phyloP scores from a whole-genome alignment of 2,888 invertebrate species.

The Agrochola macilenta region DNA sequence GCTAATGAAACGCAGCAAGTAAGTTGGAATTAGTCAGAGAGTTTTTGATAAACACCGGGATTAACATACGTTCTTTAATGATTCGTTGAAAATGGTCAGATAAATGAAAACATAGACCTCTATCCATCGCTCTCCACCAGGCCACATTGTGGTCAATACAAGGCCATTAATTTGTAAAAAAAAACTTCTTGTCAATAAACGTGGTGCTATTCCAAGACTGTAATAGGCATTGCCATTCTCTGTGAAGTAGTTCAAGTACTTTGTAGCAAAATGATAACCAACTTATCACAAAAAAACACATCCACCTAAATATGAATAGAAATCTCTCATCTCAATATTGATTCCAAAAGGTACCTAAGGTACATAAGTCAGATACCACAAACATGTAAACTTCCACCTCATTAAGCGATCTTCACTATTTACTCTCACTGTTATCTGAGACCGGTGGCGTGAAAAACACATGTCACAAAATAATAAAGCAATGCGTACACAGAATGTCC shows the following conservation, averaged over 20 bases:
- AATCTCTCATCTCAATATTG: constrained; percentile 16
- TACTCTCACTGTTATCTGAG: constrained; percentile 58
- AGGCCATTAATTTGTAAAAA: background rate
- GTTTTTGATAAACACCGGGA: background rate
- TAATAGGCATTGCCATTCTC: no score
- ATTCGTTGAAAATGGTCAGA: background rate
- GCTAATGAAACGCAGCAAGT: background rate
- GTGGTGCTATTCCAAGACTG: background rate
- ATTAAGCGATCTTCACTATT: constrained; percentile 49
- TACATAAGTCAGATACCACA: constrained; percentile 19
- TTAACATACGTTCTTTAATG: background rate
- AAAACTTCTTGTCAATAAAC: background rate
- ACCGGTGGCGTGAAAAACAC: constrained; percentile 49
- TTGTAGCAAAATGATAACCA: background rate
- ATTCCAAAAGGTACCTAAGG: constrained; percentile 17
- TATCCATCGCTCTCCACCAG: background rate
- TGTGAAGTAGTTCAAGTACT: background rate
- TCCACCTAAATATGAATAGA: constrained; percentile 6
- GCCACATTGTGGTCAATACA: background rate
- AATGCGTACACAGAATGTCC: constrained; percentile 87
- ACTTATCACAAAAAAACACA: constrained; percentile 10
- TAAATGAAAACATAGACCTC: background rate
- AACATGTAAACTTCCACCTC: constrained; percentile 37
- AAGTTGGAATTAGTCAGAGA: background rate
- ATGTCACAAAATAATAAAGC: constrained; percentile 72